Percentiles rank a stretch among this genome's conserved stretches.
These are phyloP conservation scores for Zhuqinia jingwanae DNA, from an alignment of 2,888 invertebrate species.

Conservation along the genomic window DNA sequence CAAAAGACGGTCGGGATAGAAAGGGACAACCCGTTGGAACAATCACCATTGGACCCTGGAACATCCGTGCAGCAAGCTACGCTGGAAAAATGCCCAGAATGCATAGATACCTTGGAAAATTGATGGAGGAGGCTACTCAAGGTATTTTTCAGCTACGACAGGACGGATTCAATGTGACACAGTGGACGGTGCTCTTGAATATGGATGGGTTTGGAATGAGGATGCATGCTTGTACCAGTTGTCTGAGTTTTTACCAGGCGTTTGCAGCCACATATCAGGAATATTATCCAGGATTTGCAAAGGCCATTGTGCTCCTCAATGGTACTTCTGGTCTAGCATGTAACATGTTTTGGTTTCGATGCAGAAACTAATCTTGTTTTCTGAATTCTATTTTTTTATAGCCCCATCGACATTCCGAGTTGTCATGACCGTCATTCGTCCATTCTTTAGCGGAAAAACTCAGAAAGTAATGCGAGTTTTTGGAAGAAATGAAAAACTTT, in stretches of 20 bases:
- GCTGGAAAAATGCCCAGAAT: constrained; percentile 10
- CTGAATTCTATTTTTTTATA: too few species aligned
- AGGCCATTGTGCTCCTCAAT: constrained; percentile 45
- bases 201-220: constrained; percentile 27
- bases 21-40: constrained; percentile 15
- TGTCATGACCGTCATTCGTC: constrained; percentile 6
- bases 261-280: constrained; percentile 20
- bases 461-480: neutral
- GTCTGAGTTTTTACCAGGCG: neutral
- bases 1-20: neutral
- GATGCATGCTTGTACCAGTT: constrained; percentile 29
- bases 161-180: constrained; percentile 17
- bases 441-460: neutral
- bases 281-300: constrained; percentile 27
- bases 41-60: constrained; percentile 30
- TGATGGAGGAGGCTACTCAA: neutral
- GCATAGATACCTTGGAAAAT: neutral
- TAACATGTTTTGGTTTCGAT: too few species aligned
- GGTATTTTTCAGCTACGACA: neutral
- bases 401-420: constrained; percentile 21
- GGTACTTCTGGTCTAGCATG: constrained; percentile 6
- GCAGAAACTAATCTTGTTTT: neutral
- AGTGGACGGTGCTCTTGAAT: constrained; percentile 35
- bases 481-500: constrained; percentile 3
- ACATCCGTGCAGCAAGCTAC: neutral